Evolutionary conservation across 2,797 vertebrate genomes (phyloP).

Genomic region (Arnoldichthys spilopterus): DNA sequence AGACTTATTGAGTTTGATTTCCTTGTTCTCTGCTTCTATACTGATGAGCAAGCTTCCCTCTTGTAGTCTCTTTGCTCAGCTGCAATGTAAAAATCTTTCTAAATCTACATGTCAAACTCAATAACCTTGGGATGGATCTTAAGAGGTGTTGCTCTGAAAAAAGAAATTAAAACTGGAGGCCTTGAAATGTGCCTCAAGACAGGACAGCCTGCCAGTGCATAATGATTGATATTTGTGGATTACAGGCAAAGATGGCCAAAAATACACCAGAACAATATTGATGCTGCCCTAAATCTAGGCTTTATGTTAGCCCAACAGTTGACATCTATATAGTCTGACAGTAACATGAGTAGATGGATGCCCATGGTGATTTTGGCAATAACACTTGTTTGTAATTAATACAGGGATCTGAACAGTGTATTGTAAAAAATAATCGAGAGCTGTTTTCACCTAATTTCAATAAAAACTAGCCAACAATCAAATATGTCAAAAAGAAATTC

Average conservation of each 20-base stretch:
- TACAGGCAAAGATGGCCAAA: neutral
- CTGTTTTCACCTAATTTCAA: neutral
- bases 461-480: no score
- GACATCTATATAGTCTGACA: slow-evolving; percentile 2
- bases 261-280: slow-evolving; percentile 7
- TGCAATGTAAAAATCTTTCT: neutral
- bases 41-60: no score
- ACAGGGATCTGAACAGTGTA: neutral
- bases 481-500: no score
- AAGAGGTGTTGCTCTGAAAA: neutral
- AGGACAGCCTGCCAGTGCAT: neutral
- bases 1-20: neutral
- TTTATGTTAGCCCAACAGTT: neutral
- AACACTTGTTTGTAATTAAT: neutral
- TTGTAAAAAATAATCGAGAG: neutral
- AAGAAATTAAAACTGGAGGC: neutral
- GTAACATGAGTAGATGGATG: slow-evolving; percentile 7
- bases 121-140: neutral
- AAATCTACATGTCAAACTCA: neutral
- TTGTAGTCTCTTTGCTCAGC: no score
- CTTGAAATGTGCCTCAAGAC: neutral
- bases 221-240: slow-evolving; percentile 9
- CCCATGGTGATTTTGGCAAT: slow-evolving; percentile 1
- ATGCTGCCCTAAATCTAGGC: neutral
- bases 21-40: neutral